Evolutionary conservation across 2,113 vertebrate genomes (phyloP), one percentile per base, ranked within the genome.

Genomic region (Bettongia penicillata): DNA sequence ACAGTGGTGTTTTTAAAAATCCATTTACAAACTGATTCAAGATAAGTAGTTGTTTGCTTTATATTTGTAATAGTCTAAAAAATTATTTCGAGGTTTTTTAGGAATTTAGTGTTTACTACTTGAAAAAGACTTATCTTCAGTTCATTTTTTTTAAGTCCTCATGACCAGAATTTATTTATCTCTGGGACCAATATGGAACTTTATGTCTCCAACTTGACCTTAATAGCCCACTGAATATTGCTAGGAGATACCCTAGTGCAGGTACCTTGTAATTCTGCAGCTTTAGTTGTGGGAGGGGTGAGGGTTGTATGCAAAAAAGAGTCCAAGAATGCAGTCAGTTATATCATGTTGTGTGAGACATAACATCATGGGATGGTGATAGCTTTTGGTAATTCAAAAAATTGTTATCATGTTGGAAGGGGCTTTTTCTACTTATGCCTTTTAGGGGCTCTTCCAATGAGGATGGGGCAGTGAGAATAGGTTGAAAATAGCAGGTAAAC

Each of bases 161-260:
- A 11, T 25, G 68, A 26, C 31, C 37, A 84, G 89, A 90, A 19
- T 23, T 90, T 37, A 68, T 95, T 94, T 31, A 5, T 91, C 24
- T 96, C 92, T 94, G 53, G 16, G 22, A 48, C 0, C 5, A 1
- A 53, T 91, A 95, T 91, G 96, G 97, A 96, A 97, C 91, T 49
- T 97, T 98, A 51, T 50, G 51, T 51, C 25, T 53, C 53, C 48
- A 90, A 91, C 90, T 37, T 0, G 5, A 49, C 19, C 97, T 98
- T 99, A 99, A 98, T 98, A 0, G 95, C 53, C 68, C 0, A 0
- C 93, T 6, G 0, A 98, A 96, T 96, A 61, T 97, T 61, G 94
- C n/a, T 1, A 55, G 0, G 97, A 97, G 97, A 37, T 16, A 84
- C 16, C 31, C 9, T 77, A 96, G 97, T 97, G 96, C 55, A 0